phyloP scores from a whole-genome alignment of 2,888 invertebrate species.

The Hecatera dysodea region DNA sequence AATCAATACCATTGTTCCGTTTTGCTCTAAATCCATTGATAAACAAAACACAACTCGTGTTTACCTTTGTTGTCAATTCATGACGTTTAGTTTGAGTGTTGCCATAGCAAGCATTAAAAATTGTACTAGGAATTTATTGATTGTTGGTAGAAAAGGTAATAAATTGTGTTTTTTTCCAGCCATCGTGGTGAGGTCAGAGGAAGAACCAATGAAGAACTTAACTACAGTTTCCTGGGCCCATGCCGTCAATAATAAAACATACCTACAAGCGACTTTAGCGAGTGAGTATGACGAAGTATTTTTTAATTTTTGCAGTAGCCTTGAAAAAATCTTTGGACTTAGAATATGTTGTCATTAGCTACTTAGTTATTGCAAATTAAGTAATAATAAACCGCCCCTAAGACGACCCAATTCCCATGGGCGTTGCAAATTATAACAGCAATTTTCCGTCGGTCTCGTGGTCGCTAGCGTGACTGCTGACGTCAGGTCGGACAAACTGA shows the following conservation, averaged over 20 bases:
- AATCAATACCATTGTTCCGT: neutral
- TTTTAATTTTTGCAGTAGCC: neutral
- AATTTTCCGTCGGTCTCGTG: no score
- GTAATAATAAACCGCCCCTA: no score
- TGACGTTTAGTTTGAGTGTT: conserved; percentile 41
- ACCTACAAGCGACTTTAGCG: conserved; percentile 91
- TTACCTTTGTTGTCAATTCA: neutral
- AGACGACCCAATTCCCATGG: no score
- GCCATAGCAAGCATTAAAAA: conserved; percentile 27
- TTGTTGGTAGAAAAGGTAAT: conserved; percentile 43
- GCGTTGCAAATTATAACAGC: neutral
- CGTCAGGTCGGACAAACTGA: no score
- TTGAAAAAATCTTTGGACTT: no score
- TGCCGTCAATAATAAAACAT: conserved; percentile 94
- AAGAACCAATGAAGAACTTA: conserved; percentile 91
- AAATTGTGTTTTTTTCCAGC: conserved; percentile 73
- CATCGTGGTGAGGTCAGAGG: conserved; percentile 78
- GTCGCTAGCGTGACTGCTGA: no score
- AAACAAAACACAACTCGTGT: conserved; percentile 19
- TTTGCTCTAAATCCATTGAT: neutral
- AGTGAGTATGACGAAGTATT: conserved; percentile 88
- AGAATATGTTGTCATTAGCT: no score
- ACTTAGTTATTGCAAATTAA: no score
- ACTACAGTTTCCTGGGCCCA: conserved; percentile 96
- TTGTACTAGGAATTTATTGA: neutral